Evolutionary conservation across 2,888 invertebrate genomes (phyloP).

Genomic region (Trissolcus japonicus): DNA sequence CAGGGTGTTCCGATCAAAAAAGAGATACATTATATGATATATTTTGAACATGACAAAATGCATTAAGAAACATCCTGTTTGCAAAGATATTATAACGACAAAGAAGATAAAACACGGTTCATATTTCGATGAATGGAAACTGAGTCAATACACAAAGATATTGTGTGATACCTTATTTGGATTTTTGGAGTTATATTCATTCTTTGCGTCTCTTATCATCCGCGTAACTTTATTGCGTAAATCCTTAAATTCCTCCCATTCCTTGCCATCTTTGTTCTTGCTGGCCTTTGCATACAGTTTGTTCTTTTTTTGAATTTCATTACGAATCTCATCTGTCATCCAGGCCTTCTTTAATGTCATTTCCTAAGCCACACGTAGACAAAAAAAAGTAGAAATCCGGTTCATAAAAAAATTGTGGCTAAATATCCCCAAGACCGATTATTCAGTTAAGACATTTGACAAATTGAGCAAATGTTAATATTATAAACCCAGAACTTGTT

Average conservation of each 20-base stretch:
- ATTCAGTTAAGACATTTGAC: background rate
- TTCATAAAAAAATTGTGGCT: constrained; percentile 46
- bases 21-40: background rate
- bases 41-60: background rate
- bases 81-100: constrained; percentile 51
- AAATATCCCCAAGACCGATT: constrained; percentile 24
- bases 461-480: too few species aligned
- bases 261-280: constrained; percentile 73
- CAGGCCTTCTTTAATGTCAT: constrained; percentile 73
- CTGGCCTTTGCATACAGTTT: constrained; percentile 73
- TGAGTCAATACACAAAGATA: constrained; percentile 32
- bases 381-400: constrained; percentile 38
- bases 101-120: constrained; percentile 32
- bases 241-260: constrained; percentile 75
- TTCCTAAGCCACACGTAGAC: constrained; percentile 64
- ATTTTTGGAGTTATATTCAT: constrained; percentile 72
- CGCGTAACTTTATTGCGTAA: constrained; percentile 74
- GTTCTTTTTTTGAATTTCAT: constrained; percentile 74
- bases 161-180: constrained; percentile 71
- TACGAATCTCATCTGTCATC: constrained; percentile 75
- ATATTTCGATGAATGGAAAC: constrained; percentile 15
- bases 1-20: constrained; percentile 1
- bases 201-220: constrained; percentile 74
- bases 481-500: too few species aligned
- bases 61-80: constrained; percentile 39